phyloP scores from a whole-genome alignment of 2,888 invertebrate genomes.

The Panzeria rudis region DNA sequence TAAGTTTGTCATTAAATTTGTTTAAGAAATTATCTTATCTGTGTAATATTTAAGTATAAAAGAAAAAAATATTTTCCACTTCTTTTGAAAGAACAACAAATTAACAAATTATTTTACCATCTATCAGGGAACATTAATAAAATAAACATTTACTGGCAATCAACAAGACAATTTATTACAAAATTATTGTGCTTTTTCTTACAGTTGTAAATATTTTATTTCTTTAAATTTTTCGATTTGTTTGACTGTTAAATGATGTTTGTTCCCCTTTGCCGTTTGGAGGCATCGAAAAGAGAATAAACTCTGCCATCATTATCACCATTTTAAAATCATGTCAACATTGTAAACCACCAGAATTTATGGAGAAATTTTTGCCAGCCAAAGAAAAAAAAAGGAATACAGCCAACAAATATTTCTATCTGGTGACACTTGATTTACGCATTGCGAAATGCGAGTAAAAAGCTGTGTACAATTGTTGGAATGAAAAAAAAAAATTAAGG shows the following conservation, averaged over 20 bases:
- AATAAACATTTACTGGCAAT: constrained; percentile 65
- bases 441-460: constrained; percentile 35
- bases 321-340: constrained; percentile 66
- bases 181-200: constrained; percentile 55
- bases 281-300: constrained; percentile 21
- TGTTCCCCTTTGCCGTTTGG: constrained; percentile 2
- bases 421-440: constrained; percentile 62
- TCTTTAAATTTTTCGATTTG: constrained; percentile 1
- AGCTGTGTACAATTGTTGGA: background rate
- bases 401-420: constrained; percentile 38
- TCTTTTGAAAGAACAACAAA: background rate
- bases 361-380: constrained; percentile 44
- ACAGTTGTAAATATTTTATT: background rate
- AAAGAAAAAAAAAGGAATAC: constrained; percentile 13
- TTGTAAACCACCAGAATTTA: constrained; percentile 56
- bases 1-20: too few species aligned
- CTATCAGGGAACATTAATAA: constrained; percentile 61
- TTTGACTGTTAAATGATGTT: constrained; percentile 6
- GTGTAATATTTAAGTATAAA: background rate
- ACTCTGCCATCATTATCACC: constrained; percentile 68
- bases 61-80: background rate
- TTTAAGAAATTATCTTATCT: too few species aligned
- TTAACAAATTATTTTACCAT: constrained; percentile 56
- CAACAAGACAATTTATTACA: constrained; percentile 67
- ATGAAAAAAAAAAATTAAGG: constrained; percentile 3